Evolutionary conservation across 2,113 vertebrate species (phyloP).

Genomic region (Chinchilla lanigera): DNA sequence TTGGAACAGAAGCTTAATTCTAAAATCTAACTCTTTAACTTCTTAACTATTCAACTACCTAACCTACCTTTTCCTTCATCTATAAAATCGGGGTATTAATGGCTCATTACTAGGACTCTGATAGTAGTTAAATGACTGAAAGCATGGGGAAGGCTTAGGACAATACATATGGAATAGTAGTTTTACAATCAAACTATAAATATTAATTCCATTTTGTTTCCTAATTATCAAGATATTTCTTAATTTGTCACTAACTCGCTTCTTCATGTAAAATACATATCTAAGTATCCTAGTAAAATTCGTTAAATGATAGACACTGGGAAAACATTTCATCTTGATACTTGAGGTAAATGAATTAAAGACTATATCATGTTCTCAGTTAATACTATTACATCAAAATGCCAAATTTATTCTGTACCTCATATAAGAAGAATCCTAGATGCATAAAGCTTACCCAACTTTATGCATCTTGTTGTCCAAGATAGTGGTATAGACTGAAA

Average conservation of each 20-base stretch:
- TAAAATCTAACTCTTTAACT: neutral
- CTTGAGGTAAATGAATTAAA: neutral
- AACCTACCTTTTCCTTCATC: neutral
- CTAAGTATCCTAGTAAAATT: neutral
- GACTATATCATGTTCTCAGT: neutral
- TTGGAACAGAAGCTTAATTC: neutral
- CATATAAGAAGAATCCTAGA: neutral
- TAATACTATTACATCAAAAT: neutral
- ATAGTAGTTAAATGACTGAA: neutral
- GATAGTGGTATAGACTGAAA: neutral
- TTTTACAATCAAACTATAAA: neutral
- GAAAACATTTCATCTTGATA: conserved; percentile 8
- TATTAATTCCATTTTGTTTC: neutral
- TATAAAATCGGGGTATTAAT: neutral
- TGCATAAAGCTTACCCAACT: neutral
- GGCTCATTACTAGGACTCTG: neutral
- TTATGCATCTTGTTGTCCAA: neutral
- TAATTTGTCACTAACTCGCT: neutral
- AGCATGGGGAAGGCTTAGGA: neutral
- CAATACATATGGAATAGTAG: too few relatives aligned
- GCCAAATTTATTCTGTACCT: neutral
- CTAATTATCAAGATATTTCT: neutral
- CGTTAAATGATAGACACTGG: neutral
- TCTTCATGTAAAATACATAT: neutral
- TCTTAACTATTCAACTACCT: neutral